These are phyloP conservation scores for Stegana nigrithorax DNA, from an alignment of 2,888 invertebrate genomes.

Conservation along the genomic window DNA sequence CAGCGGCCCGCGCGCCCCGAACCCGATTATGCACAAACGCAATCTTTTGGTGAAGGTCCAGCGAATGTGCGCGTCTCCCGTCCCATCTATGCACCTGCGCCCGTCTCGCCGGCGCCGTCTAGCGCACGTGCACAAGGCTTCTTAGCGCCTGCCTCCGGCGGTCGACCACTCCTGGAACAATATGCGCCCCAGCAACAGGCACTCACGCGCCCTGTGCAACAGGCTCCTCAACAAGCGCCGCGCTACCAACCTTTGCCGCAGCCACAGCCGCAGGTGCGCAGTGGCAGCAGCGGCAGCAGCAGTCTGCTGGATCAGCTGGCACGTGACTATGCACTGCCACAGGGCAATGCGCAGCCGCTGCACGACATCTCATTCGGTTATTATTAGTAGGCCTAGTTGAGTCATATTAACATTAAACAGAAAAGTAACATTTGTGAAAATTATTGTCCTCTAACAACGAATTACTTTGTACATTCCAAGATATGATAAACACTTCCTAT, in stretches of 20 bases:
- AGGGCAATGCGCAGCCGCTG: conserved; percentile 76
- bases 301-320: conserved; percentile 83
- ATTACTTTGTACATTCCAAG: no score
- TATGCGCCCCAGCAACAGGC: conserved; percentile 51
- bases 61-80: conserved; percentile 64
- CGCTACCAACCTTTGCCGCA: conserved; percentile 53
- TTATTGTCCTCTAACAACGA: no score
- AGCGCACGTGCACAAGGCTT: conserved; percentile 64
- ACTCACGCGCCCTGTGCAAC: conserved; percentile 50
- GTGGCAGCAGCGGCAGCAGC: conserved; percentile 67
- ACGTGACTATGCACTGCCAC: conserved; percentile 83
- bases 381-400: conserved; percentile 74
- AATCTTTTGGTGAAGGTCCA: conserved; percentile 63
- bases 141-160: conserved; percentile 60
- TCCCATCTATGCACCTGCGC: conserved; percentile 64
- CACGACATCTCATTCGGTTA: conserved; percentile 88
- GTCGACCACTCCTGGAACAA: conserved; percentile 59
- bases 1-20: conserved; percentile 66
- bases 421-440: neutral
- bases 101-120: conserved; percentile 54
- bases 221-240: conserved; percentile 30
- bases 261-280: conserved; percentile 51
- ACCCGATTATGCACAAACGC: conserved; percentile 63
- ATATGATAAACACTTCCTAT: no score
- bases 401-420: neutral